A percentile compares a stretch with the other conserved stretches of the same genome.
phyloP scores from a whole-genome alignment of 2,113 vertebrate species.

The Desmodus rotundus region DNA sequence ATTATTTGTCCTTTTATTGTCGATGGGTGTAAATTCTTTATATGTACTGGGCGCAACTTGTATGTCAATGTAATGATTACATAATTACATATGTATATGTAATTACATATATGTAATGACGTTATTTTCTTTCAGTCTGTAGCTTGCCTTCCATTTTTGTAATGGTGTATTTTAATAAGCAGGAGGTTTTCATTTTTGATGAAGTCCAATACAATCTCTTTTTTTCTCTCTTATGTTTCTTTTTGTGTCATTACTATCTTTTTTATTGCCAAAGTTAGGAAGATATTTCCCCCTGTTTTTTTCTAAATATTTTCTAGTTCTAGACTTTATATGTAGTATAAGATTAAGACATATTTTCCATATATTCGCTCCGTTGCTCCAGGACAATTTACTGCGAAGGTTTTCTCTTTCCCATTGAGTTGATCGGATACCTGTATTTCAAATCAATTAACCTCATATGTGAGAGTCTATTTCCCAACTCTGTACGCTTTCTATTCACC shows the following conservation, averaged over 20 bases:
- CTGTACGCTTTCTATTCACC: not conserved
- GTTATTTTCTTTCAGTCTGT: not conserved
- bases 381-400: not conserved
- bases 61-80: not conserved
- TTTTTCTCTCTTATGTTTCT: not conserved
- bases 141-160: not conserved
- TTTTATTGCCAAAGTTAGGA: not conserved
- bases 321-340: not conserved
- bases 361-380: not conserved
- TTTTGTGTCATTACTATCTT: not conserved
- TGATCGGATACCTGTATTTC: not conserved
- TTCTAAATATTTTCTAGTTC: not conserved
- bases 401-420: not conserved
- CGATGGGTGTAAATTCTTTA: not conserved
- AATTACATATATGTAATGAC: not conserved
- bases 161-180: not conserved
- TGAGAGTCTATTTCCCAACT: not conserved
- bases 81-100: no score
- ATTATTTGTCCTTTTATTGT: not conserved
- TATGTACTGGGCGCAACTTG: not conserved
- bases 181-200: not conserved
- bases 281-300: not conserved
- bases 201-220: not conserved
- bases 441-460: not conserved
- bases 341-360: not conserved